Evolutionary conservation across 2,888 invertebrate genomes (phyloP).

Genomic region (Noctua pronuba): DNA sequence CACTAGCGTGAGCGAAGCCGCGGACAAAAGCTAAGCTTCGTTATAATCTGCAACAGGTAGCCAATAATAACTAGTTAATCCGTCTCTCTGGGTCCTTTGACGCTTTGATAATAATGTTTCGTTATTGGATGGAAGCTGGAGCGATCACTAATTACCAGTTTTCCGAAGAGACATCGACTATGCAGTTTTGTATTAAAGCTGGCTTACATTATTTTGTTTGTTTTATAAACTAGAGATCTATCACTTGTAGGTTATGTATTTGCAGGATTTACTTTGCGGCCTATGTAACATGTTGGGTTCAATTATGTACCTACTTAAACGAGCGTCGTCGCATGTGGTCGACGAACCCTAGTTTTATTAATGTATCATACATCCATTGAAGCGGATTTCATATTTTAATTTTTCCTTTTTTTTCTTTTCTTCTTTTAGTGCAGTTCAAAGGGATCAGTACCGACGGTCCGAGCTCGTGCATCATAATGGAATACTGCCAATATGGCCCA

Average conservation of each 20-base stretch:
- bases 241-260: not conserved
- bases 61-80: not conserved
- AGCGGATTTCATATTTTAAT: not conserved
- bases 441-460: conserved; percentile 98
- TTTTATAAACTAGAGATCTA: not conserved
- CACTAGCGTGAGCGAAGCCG: not conserved
- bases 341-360: not conserved
- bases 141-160: too few relatives aligned
- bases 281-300: conserved; percentile 1
- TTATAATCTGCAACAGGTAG: not conserved
- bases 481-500: conserved; percentile 98
- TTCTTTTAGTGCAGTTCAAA: conserved; percentile 90
- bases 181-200: not conserved
- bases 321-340: not conserved
- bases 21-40: not conserved
- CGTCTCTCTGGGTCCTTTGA: not conserved
- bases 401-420: conserved; percentile 11
- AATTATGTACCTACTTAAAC: not conserved
- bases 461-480: conserved; percentile 99
- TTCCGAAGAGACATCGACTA: not conserved
- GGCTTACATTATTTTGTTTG: not conserved
- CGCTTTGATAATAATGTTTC: conserved; percentile 12
- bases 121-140: not conserved
- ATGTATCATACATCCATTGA: not conserved
- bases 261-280: not conserved